These are phyloP conservation scores for Parnassius apollo DNA, from an alignment of 2,888 invertebrate genomes.

Conservation along the genomic window DNA sequence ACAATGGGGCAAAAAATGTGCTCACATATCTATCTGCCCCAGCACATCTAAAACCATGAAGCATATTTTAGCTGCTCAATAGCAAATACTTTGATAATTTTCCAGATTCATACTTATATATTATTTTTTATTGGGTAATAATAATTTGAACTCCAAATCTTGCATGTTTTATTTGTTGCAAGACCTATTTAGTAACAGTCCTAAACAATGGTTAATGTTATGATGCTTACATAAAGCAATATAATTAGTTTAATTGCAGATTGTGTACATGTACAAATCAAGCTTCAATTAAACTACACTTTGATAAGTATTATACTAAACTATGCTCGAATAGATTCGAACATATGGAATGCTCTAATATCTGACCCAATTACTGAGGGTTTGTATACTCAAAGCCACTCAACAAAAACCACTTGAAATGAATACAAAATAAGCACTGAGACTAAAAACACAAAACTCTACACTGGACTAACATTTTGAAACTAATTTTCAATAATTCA, in stretches of 20 bases:
- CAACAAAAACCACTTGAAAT: slow-evolving; percentile 52
- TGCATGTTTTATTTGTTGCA: slow-evolving; percentile 6
- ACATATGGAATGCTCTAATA: slow-evolving; percentile 67
- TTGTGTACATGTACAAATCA: slow-evolving; percentile 42
- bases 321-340: slow-evolving; percentile 47
- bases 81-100: not conserved
- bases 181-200: slow-evolving; percentile 17
- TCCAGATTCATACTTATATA: not conserved
- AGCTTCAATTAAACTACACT: slow-evolving; percentile 48
- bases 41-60: not conserved
- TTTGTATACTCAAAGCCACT: slow-evolving; percentile 30
- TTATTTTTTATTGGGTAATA: not conserved
- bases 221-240: slow-evolving; percentile 41
- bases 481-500: slow-evolving; percentile 14
- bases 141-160: not conserved
- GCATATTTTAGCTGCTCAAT: slow-evolving; percentile 11
- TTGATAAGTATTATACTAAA: slow-evolving; percentile 46
- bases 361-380: slow-evolving; percentile 46
- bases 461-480: slow-evolving; percentile 14
- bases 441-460: slow-evolving; percentile 42
- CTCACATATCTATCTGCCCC: slow-evolving; percentile 22
- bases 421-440: slow-evolving; percentile 57
- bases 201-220: slow-evolving; percentile 9
- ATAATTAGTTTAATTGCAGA: slow-evolving; percentile 56
- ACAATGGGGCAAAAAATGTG: slow-evolving; percentile 17